Evolutionary conservation across 2,888 invertebrate species (phyloP), one percentile per base, ranked within the genome.

Genomic region (Plemyria rubiginata): DNA sequence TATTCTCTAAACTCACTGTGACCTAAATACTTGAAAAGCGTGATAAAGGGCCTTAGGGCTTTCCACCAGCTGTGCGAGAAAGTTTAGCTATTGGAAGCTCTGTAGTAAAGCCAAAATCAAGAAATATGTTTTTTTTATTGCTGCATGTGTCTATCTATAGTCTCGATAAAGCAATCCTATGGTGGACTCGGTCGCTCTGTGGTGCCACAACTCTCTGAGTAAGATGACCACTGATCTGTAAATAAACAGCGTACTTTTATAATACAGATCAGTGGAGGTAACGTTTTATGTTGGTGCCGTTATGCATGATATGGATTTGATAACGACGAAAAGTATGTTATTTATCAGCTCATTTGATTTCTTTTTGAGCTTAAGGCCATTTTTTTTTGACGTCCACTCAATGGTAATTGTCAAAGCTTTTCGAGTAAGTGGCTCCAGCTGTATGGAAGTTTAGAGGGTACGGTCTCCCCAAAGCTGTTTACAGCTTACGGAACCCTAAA

Each of bases 401-500:
- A 9, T 16, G 16, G 16, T 15, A 43, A 7, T 16, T 45, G 9
- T 43, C 43, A 15, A 16, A 45, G 4, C 13, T 45, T 45, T 43
- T 43, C 9, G n/a, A 15, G 36, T 38, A 11, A 4, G 9, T 8
- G 11, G 11, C 2, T 16, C 45, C 28, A 32, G 9, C 7, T 11
- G 11, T n/a, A 9, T 28, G 2, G 1, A 32, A 38, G 45, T 13
- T 49, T 60, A 15, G n/a, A 60, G 49, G 49, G 54, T 50, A 46
- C 38, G 57, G 50, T 11, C 22, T 45, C 41, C 8, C 13, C 4
- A 52, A 54, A 36, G 13, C 43, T 51, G 36, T 54, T 40, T 48
- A 28, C 40, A 15, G 13, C 36, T 48, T 54, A 40, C 57, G 46
- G 50, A 57, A 43, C 56, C 64, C 50, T 62, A 48, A 54, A 40